phyloP scores from a whole-genome alignment of 2,797 vertebrate genomes.

The Huso huso region DNA sequence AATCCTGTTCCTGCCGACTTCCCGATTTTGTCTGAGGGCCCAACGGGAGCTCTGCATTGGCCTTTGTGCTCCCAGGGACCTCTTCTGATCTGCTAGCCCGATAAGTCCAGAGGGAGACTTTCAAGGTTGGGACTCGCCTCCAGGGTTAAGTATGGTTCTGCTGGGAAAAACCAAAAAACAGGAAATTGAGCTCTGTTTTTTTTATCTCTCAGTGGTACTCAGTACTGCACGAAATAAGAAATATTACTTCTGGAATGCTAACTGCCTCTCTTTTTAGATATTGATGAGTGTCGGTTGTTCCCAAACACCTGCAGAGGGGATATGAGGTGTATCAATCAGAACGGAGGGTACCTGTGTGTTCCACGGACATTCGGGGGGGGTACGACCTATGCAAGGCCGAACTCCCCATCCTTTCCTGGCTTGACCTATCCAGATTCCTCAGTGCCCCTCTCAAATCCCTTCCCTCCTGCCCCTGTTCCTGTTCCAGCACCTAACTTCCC shows the following conservation, averaged over 20 bases:
- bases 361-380: constrained; percentile 38
- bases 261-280: constrained; percentile 51
- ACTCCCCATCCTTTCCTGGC: constrained; percentile 29
- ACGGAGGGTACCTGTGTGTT: constrained; percentile 87
- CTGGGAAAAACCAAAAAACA: not conserved
- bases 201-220: not conserved
- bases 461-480: constrained; percentile 37
- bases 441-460: constrained; percentile 47
- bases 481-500: constrained; percentile 65
- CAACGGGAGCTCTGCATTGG: too few species aligned
- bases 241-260: too few species aligned
- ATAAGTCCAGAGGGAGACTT: too few species aligned
- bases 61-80: too few species aligned
- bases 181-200: not conserved
- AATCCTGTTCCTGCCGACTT: too few species aligned
- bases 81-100: too few species aligned
- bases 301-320: constrained; percentile 81
- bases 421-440: constrained; percentile 57
- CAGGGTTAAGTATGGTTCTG: not conserved
- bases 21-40: too few species aligned
- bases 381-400: constrained; percentile 32
- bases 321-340: constrained; percentile 94
- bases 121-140: too few species aligned
- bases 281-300: constrained; percentile 83
- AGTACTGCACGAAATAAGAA: too few species aligned